Evolutionary conservation across 2,888 invertebrate species (phyloP).

Genomic region (Anthophora plumipes): DNA sequence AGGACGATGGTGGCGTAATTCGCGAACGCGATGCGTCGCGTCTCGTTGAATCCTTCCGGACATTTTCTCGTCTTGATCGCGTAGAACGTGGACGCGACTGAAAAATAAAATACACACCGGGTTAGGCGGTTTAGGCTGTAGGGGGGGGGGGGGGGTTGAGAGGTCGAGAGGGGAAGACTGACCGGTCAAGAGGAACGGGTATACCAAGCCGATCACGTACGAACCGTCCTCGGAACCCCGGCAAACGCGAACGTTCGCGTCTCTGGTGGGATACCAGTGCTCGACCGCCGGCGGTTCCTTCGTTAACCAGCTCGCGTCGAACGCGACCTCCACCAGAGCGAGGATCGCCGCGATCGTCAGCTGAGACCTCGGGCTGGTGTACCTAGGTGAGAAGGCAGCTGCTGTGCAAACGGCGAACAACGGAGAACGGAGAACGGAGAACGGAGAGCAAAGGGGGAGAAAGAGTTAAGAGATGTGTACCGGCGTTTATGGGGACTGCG

Average conservation of each 20-base stretch:
- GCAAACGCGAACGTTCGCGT: conserved; percentile 80
- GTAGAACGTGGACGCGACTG: conserved; percentile 85
- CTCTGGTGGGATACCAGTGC: conserved; percentile 83
- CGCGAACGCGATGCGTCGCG: conserved; percentile 86
- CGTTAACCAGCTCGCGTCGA: conserved; percentile 85
- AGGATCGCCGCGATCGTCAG: conserved; percentile 85
- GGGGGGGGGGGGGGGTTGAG: no score
- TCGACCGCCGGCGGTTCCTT: conserved; percentile 84
- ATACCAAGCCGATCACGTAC: conserved; percentile 85
- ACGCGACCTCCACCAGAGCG: conserved; percentile 85
- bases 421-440: no score
- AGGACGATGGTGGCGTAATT: conserved; percentile 86
- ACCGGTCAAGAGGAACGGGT: conserved; percentile 86
- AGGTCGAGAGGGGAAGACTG: conserved; percentile 5
- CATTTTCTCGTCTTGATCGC: conserved; percentile 87
- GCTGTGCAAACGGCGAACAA: no score
- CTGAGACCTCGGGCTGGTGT: conserved; percentile 85
- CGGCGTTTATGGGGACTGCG: conserved; percentile 83
- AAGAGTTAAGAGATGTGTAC: no score
- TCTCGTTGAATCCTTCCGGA: conserved; percentile 87
- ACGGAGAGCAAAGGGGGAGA: no score
- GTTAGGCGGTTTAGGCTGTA: no score
- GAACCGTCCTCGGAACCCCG: conserved; percentile 85
- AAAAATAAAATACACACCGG: no score
- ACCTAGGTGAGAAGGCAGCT: conserved; percentile 72